phyloP scores from a whole-genome alignment of 2,797 vertebrate genomes.

The Meda fulgida region DNA sequence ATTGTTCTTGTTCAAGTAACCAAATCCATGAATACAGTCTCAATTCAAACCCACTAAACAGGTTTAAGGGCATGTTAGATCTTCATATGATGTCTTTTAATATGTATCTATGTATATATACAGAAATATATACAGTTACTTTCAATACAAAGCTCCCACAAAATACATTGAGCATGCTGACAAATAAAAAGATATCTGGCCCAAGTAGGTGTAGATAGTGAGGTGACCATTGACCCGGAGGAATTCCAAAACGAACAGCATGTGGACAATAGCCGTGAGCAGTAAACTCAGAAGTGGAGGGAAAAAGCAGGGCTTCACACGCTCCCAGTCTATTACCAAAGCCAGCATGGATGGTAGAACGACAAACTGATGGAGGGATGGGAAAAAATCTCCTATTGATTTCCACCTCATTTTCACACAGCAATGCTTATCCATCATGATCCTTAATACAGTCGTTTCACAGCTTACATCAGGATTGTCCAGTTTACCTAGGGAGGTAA shows the following conservation, averaged over 20 bases:
- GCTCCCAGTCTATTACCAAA: constrained; percentile 41
- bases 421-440: constrained; percentile 57
- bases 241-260: constrained; percentile 1
- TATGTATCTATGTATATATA: constrained; percentile 81
- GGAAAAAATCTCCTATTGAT: constrained; percentile 48
- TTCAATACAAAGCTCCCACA: constrained; percentile 74
- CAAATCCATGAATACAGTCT: constrained; percentile 62
- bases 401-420: constrained; percentile 55
- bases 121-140: constrained; percentile 74
- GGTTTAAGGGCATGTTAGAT: constrained; percentile 81
- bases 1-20: constrained; percentile 46
- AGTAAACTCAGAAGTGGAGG: constrained; percentile 7
- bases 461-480: constrained; percentile 59
- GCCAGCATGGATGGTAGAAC: constrained; percentile 36
- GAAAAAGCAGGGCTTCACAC: constrained; percentile 10
- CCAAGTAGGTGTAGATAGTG: constrained; percentile 70
- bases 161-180: constrained; percentile 79
- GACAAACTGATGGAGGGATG: constrained; percentile 49
- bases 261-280: neutral
- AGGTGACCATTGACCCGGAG: constrained; percentile 44
- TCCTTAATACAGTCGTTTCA: constrained; percentile 60
- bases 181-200: constrained; percentile 67
- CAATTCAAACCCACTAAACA: constrained; percentile 59
- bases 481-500: constrained; percentile 58
- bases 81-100: constrained; percentile 70